phyloP scores from a whole-genome alignment of 2,113 vertebrate species.

The Gasterosteus nipponicus region DNA sequence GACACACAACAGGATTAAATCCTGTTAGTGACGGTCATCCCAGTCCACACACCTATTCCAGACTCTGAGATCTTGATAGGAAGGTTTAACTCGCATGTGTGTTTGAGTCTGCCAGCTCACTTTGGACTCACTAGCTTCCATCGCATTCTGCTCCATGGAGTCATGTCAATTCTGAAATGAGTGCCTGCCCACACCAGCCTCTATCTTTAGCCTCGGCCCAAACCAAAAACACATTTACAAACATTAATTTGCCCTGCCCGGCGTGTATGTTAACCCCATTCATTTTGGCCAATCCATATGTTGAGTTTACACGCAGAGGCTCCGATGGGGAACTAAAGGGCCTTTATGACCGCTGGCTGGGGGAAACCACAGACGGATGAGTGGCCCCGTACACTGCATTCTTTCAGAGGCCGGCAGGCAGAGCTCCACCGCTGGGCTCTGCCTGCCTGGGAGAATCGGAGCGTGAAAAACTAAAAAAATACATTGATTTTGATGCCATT shows the following conservation, averaged over 20 bases:
- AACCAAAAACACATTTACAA: constrained; percentile 80
- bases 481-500: constrained; percentile 73
- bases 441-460: constrained; percentile 72
- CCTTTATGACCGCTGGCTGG: constrained; percentile 78
- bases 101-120: constrained; percentile 28
- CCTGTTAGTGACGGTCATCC: constrained; percentile 7
- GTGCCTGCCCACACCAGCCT: constrained; percentile 63
- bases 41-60: constrained; percentile 21
- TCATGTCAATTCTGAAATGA: constrained; percentile 66
- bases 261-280: constrained; percentile 78
- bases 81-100: constrained; percentile 19
- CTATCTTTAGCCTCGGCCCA: constrained; percentile 79
- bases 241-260: constrained; percentile 76
- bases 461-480: constrained; percentile 72
- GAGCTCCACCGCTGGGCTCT: constrained; percentile 72
- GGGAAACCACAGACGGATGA: constrained; percentile 79
- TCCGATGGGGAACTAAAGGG: constrained; percentile 73
- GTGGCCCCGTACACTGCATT: constrained; percentile 79
- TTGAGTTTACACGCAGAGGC: constrained; percentile 72
- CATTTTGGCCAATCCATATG: constrained; percentile 79
- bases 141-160: constrained; percentile 52
- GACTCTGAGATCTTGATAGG: constrained; percentile 18
- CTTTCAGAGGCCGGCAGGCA: constrained; percentile 74
- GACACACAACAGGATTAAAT: constrained; percentile 10
- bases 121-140: constrained; percentile 35